Percentiles rank a stretch among this genome's conserved stretches.
Evolutionary conservation across 2,888 invertebrate species (phyloP).

Genomic region (Eremobia ochroleuca): DNA sequence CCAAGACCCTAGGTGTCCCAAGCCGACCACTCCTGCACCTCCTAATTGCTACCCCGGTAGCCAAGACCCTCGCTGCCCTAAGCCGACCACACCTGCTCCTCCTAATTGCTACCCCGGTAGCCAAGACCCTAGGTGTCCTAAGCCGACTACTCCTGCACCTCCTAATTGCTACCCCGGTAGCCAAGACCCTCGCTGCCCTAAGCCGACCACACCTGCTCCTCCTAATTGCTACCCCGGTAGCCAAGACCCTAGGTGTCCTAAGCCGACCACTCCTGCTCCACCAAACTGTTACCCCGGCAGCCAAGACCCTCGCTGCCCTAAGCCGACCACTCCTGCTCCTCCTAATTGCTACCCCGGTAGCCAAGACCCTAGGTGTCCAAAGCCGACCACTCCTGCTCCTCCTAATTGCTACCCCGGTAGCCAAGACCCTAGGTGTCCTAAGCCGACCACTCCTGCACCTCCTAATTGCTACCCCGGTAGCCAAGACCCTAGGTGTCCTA

Average conservation of each 20-base stretch:
- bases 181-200: constrained; percentile 71
- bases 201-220: constrained; percentile 55
- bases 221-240: constrained; percentile 61
- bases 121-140: too few species aligned
- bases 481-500: too few species aligned
- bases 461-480: too few species aligned
- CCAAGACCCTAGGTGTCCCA: constrained; percentile 74
- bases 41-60: constrained; percentile 79
- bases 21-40: constrained; percentile 66
- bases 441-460: constrained; percentile 59
- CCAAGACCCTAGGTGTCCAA: constrained; percentile 74
- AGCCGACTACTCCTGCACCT: too few species aligned
- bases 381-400: constrained; percentile 66
- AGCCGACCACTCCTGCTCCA: constrained; percentile 67
- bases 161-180: constrained; percentile 30
- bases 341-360: constrained; percentile 72
- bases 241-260: constrained; percentile 67
- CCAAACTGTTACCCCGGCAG: constrained; percentile 71
- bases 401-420: constrained; percentile 79
- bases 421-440: constrained; percentile 80
- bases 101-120: too few species aligned
- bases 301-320: constrained; percentile 77
- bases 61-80: constrained; percentile 80
- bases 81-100: constrained; percentile 59
- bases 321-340: constrained; percentile 70